Evolutionary conservation across 2,113 vertebrate species (phyloP).

Genomic region (Chionis minor): DNA sequence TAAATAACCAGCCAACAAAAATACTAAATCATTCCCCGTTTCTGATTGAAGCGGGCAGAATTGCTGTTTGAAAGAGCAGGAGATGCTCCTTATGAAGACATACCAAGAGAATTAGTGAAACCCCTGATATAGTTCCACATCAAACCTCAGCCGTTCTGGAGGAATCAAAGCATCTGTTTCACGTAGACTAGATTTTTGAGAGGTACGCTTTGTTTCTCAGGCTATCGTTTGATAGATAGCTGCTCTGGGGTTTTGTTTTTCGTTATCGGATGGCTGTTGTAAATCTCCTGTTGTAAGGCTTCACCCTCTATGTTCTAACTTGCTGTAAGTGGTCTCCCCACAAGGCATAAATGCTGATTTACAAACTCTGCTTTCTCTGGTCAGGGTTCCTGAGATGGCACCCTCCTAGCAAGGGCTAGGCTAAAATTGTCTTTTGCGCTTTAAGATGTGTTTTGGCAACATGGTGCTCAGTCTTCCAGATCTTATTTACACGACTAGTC

Average conservation of each 20-base stretch:
- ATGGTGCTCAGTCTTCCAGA: not conserved
- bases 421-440: not conserved
- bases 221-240: not conserved
- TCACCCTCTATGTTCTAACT: not conserved
- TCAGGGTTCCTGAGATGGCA: not conserved
- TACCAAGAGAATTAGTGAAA: conserved; percentile 49
- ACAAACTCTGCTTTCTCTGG: not conserved
- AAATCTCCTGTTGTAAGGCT: not conserved
- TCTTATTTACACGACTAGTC: conserved; percentile 12
- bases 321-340: not conserved
- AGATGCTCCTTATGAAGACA: conserved; percentile 59
- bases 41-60: conserved; percentile 61
- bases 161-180: not conserved
- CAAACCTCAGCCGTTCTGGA: not conserved
- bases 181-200: not conserved
- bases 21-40: conserved; percentile 67
- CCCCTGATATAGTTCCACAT: not conserved
- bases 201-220: not conserved
- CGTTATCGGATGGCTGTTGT: not conserved
- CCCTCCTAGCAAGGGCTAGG: not conserved
- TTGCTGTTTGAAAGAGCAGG: conserved; percentile 57
- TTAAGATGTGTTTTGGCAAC: not conserved
- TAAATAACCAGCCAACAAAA: conserved; percentile 77
- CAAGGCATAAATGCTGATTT: not conserved
- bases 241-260: not conserved